A percentile compares a stretch with the other conserved stretches of the same genome.
phyloP scores from a whole-genome alignment of 2,888 invertebrate genomes.

The Plusia festucae region DNA sequence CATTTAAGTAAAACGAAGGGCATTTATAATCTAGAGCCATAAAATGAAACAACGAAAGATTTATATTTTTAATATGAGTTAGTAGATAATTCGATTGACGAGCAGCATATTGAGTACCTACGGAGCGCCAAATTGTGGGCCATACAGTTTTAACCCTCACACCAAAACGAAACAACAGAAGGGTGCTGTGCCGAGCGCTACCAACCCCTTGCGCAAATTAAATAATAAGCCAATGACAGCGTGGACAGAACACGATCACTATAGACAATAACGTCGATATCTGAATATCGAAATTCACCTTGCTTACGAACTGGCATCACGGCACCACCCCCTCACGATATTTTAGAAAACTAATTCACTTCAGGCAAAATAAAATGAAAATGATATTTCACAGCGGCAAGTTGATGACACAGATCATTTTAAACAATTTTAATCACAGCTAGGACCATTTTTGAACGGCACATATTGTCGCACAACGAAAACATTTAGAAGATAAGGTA shows the following conservation, averaged over 20 bases:
- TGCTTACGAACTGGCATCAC: slow-evolving; percentile 94
- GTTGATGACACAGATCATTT: slow-evolving; percentile 74
- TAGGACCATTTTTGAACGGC: slow-evolving; percentile 75
- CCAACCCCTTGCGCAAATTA: slow-evolving; percentile 65
- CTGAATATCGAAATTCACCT: slow-evolving; percentile 87
- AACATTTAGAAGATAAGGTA: slow-evolving; percentile 83
- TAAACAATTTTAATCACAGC: slow-evolving; percentile 80
- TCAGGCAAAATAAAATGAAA: slow-evolving; percentile 77
- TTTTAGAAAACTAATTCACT: slow-evolving; percentile 80
- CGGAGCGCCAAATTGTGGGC: slow-evolving; percentile 48
- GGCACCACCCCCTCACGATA: slow-evolving; percentile 87
- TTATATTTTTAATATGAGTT: slow-evolving; percentile 40
- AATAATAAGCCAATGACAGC: slow-evolving; percentile 60
- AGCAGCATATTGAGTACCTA: slow-evolving; percentile 33
- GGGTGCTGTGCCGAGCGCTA: slow-evolving; percentile 66
- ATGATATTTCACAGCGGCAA: slow-evolving; percentile 75
- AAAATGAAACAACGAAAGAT: slow-evolving; percentile 37
- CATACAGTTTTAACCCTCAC: slow-evolving; percentile 69
- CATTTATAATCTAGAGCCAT: slow-evolving; percentile 39
- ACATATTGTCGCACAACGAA: slow-evolving; percentile 82
- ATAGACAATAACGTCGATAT: slow-evolving; percentile 49
- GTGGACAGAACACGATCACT: slow-evolving; percentile 42
- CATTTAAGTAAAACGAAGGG: slow-evolving; percentile 47
- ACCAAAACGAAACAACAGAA: slow-evolving; percentile 72
- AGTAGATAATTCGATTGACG: slow-evolving; percentile 23